Evolutionary conservation across 2,797 vertebrate species (phyloP).

Genomic region (Nasua narica): DNA sequence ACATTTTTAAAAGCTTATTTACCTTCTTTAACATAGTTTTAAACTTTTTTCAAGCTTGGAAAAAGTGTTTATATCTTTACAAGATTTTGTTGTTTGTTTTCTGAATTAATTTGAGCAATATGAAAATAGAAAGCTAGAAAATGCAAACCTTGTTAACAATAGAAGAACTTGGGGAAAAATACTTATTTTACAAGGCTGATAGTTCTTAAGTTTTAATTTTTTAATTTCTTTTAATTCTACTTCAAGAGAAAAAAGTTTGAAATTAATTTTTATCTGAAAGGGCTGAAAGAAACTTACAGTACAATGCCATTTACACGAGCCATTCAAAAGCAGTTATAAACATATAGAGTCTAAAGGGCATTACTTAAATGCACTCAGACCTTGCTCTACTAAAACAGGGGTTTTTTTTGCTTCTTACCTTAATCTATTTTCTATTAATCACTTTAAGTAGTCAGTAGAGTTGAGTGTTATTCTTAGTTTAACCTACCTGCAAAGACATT

Average conservation of each 20-base stretch:
- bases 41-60: neutral
- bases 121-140: conserved; percentile 3
- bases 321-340: neutral
- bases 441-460: neutral
- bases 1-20: neutral
- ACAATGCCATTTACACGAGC: neutral
- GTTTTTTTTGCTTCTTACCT: neutral
- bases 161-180: neutral
- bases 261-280: neutral
- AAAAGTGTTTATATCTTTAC: neutral
- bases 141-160: neutral
- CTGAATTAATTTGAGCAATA: neutral
- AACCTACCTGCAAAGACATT: neutral
- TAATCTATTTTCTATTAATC: neutral
- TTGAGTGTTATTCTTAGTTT: neutral
- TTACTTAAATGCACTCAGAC: neutral
- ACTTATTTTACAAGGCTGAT: neutral
- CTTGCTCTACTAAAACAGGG: neutral
- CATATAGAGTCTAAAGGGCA: neutral
- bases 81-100: neutral
- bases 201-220: neutral
- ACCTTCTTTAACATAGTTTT: neutral
- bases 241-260: neutral
- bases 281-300: neutral
- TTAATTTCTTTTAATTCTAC: neutral